Evolutionary conservation across 2,113 vertebrate species (phyloP).

Genomic region (Gobius niger): DNA sequence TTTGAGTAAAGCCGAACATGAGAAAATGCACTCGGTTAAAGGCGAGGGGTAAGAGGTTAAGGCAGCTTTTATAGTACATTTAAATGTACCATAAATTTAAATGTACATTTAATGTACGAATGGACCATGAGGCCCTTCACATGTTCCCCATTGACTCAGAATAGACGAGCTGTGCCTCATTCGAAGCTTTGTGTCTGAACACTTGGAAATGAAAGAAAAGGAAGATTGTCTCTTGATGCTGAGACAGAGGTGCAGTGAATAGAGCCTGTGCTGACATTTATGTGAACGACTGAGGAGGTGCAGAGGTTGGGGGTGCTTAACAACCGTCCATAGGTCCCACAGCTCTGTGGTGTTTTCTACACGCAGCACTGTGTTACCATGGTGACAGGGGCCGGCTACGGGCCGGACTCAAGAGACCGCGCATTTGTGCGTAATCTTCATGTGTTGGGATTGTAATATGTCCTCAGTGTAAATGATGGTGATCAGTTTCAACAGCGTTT

Average conservation of each 20-base stretch:
- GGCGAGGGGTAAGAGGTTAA: slow-evolving; percentile 6
- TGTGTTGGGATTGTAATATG: slow-evolving; percentile 11
- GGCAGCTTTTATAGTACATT: slow-evolving; percentile 51
- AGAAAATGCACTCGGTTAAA: too few relatives aligned
- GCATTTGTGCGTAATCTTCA: slow-evolving; percentile 20
- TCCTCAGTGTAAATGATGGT: slow-evolving; percentile 26
- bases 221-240: slow-evolving; percentile 9
- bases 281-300: slow-evolving; percentile 8
- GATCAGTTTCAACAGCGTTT: slow-evolving; percentile 9
- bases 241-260: slow-evolving; percentile 15
- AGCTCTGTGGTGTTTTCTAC: slow-evolving; percentile 77
- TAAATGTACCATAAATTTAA: slow-evolving; percentile 52
- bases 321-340: slow-evolving; percentile 60
- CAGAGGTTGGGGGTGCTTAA: slow-evolving; percentile 44
- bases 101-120: too few relatives aligned
- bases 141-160: slow-evolving; percentile 30
- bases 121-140: slow-evolving; percentile 45
- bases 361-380: slow-evolving; percentile 79
- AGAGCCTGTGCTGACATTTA: slow-evolving; percentile 20
- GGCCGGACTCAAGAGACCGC: slow-evolving; percentile 69
- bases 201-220: slow-evolving; percentile 18
- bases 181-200: slow-evolving; percentile 23
- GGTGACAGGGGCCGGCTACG: slow-evolving; percentile 79
- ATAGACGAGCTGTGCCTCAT: slow-evolving; percentile 19
- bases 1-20: too few relatives aligned